These are phyloP conservation scores for Galerucella calmariensis DNA, from an alignment of 2,888 invertebrate genomes.

Conservation along the genomic window DNA sequence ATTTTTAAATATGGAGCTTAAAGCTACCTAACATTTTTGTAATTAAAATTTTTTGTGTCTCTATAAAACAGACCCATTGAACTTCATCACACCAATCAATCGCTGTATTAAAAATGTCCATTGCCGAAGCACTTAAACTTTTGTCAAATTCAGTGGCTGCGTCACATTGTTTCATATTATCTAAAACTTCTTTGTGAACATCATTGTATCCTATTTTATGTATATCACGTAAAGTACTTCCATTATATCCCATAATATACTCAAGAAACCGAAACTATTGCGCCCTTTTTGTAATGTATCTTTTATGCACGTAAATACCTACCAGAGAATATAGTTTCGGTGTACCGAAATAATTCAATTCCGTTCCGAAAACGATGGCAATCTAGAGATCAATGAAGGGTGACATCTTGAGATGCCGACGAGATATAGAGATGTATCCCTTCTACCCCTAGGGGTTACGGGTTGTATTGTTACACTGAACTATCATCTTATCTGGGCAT, in stretches of 20 bases:
- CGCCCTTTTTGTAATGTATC: slow-evolving; percentile 20
- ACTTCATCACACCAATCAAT: too few species aligned
- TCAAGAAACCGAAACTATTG: slow-evolving; percentile 30
- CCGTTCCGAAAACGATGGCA: slow-evolving; percentile 60
- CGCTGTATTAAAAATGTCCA: too few species aligned
- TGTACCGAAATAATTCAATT: slow-evolving; percentile 65
- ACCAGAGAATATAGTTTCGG: slow-evolving; percentile 54
- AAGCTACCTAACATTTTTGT: too few species aligned
- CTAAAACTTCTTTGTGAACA: neutral
- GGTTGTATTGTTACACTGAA: slow-evolving; percentile 64
- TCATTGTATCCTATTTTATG: neutral
- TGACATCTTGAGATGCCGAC: slow-evolving; percentile 51
- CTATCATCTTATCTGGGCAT: slow-evolving; percentile 62
- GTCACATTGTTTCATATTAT: neutral
- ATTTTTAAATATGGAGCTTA: too few species aligned
- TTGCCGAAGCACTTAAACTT: too few species aligned
- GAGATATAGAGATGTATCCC: slow-evolving; percentile 12
- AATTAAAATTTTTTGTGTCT: too few species aligned
- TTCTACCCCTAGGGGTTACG: slow-evolving; percentile 45
- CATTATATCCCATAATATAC: neutral
- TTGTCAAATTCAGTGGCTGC: too few species aligned
- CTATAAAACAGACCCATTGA: too few species aligned
- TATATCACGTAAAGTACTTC: neutral
- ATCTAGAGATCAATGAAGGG: slow-evolving; percentile 63
- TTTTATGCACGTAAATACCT: slow-evolving; percentile 36